Conservation (phyloP, 2,113 vertebrate genomes). For the Sterrhoptilus dennistouni region DNA sequence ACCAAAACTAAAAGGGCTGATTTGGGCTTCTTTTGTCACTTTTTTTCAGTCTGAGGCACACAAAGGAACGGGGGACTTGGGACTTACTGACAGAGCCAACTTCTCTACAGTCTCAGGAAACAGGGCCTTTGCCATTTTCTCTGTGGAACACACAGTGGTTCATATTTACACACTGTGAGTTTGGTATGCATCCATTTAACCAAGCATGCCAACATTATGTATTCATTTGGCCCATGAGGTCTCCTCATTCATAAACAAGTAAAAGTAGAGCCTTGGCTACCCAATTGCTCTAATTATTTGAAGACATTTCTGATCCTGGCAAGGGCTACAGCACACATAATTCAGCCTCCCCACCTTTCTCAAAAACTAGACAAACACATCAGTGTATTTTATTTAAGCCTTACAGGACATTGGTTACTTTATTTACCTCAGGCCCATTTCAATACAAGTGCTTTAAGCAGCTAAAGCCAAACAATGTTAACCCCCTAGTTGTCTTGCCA, state of each 20-base stretch:
- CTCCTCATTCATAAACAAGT: conserved; percentile 26
- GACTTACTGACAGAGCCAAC: not conserved
- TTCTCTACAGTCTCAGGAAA: not conserved
- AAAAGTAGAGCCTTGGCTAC: conserved; percentile 5
- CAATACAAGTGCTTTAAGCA: not conserved
- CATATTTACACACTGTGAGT: not conserved
- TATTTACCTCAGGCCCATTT: conserved; percentile 32
- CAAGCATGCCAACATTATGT: not conserved
- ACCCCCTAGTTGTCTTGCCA: not conserved
- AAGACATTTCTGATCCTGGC: conserved; percentile 43
- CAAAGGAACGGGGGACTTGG: not conserved
- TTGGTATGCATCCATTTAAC: not conserved
- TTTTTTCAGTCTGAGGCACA: not conserved
- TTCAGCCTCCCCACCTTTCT: not conserved
- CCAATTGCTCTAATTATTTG: conserved; percentile 27
- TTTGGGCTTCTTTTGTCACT: not conserved
- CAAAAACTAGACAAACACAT: conserved; percentile 41
- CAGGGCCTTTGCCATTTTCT: not conserved
- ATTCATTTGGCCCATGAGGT: conserved; percentile 18
- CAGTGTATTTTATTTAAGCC: conserved; percentile 27
- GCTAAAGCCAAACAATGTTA: conserved; percentile 33
- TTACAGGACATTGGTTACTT: conserved; percentile 15
- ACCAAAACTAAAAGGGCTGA: not conserved
- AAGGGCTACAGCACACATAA: not conserved
- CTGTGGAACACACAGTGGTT: not conserved